Evolutionary conservation across 1,140 invertebrate genomes (phyloP), one percentile per base, ranked within the genome.

Genomic region (Planococcus citri): DNA sequence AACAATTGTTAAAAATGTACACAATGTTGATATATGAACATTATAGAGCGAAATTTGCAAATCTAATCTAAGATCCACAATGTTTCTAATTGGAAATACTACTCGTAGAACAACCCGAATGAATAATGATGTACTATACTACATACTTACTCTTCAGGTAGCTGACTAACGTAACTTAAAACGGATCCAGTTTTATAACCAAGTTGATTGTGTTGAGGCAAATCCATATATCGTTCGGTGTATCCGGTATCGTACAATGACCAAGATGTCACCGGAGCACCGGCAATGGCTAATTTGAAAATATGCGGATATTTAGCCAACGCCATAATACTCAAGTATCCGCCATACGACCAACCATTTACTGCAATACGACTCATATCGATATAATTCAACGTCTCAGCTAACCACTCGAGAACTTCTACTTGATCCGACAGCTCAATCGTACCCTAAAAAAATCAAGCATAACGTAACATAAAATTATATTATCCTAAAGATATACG

Each of bases 291-390:
- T 22, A 88, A 85, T 80, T 92, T 93, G 77, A 94, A 94, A 60
- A 92, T 80, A 72, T 90, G 84, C 1, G 90, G 88, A 78, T 88
- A 85, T 64, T 91, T 90, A 73, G 89, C 88, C 21, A 94, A 78
- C 2, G 87, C 92, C 85, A 94, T 90, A 27, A 94, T 81, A 74
- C 88, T 92, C 2, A 94, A 82, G 79, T 94, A 94, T 22, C 91
- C 89, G 29, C 95, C 97, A 78, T 99, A 99, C 61, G 95, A 98
- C 96, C 96, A 99, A 6, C 97, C 97, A 77, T 96, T 93, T 74
- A 99, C 92, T 4, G 92, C 96, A 0, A 99, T 87, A 70, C 96
- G 83, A 73, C 85, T 85, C 80, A 96, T 85, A 78, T 99, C 96
- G 72, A 99, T 94, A 74, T 87, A 97, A 38, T 87, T 87, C 10